phyloP scores from a whole-genome alignment of 2,113 vertebrate genomes.

The Notarius lentiginosus region DNA sequence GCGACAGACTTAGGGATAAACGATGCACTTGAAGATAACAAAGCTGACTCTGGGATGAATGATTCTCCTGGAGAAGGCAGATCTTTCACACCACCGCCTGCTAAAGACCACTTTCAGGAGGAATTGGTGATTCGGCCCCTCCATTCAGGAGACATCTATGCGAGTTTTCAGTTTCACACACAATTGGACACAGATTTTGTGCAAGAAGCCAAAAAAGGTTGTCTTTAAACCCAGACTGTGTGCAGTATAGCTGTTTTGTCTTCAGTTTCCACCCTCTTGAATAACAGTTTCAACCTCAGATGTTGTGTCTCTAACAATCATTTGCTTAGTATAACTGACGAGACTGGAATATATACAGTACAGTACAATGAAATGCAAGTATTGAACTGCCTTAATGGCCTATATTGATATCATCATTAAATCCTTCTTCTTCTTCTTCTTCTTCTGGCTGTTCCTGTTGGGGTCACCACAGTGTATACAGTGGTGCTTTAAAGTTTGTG shows the following conservation, averaged over 20 bases:
- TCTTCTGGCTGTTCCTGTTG: too few species aligned
- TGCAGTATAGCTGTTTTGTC: background rate
- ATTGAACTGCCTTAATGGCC: background rate
- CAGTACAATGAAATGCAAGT: background rate
- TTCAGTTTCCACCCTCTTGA: background rate
- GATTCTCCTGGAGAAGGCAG: constrained; percentile 7
- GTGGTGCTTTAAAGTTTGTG: too few species aligned
- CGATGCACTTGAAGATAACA: background rate
- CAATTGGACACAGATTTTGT: constrained; percentile 82
- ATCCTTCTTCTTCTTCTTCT: too few species aligned
- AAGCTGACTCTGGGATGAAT: constrained; percentile 23
- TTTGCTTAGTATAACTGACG: background rate
- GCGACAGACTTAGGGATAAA: constrained; percentile 43
- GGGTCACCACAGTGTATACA: too few species aligned
- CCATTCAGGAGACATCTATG: constrained; percentile 86
- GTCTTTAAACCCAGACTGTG: background rate
- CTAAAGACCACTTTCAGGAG: constrained; percentile 78
- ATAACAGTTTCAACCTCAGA: background rate
- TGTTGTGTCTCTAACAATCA: background rate
- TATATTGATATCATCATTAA: background rate
- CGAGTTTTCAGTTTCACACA: constrained; percentile 92
- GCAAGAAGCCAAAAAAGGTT: constrained; percentile 75
- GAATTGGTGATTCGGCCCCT: constrained; percentile 88
- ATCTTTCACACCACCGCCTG: background rate
- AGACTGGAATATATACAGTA: background rate